Evolutionary conservation across 2,113 vertebrate genomes (phyloP).

Genomic region (Semnopithecus entellus): DNA sequence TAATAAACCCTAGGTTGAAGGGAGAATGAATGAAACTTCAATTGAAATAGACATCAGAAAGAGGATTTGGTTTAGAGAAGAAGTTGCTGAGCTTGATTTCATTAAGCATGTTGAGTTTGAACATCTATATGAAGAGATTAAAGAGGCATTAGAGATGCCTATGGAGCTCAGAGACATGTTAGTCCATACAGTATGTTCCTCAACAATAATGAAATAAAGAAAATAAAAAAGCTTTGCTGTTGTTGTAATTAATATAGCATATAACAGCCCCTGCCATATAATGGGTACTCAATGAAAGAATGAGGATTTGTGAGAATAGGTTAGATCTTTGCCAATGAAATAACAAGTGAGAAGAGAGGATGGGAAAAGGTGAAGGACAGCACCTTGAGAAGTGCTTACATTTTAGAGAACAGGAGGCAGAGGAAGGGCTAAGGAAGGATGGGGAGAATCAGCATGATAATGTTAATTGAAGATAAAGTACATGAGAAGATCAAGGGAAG

Average conservation of each 20-base stretch:
- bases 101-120: background rate
- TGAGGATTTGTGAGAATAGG: background rate
- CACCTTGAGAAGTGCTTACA: background rate
- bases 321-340: background rate
- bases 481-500: background rate
- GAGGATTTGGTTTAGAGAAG: background rate
- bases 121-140: background rate
- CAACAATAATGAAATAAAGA: background rate
- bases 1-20: background rate
- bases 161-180: background rate
- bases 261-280: background rate
- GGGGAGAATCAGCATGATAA: background rate
- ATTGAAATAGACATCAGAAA: background rate
- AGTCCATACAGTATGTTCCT: background rate
- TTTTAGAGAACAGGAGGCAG: background rate
- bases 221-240: background rate
- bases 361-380: background rate
- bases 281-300: background rate
- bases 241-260: background rate
- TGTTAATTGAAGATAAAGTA: background rate
- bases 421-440: background rate
- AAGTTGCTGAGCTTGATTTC: background rate
- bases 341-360: background rate
- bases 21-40: background rate
- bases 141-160: background rate